phyloP scores from a whole-genome alignment of 2,797 vertebrate species.

The Salarias fasciatus region DNA sequence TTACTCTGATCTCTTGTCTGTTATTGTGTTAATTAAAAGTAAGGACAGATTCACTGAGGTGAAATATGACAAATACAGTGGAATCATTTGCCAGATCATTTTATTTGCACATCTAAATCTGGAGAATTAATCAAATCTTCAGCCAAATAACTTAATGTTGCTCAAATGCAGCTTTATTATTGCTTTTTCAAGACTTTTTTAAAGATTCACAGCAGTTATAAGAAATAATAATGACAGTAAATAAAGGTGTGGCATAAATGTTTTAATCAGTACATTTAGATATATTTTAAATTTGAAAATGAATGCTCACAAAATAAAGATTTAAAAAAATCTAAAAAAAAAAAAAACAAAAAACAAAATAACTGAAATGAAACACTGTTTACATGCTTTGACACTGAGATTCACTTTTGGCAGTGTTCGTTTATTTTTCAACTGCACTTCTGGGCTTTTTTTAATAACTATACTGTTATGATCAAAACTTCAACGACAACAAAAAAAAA shows the following conservation, averaged over 20 bases:
- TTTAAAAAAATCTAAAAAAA: not conserved
- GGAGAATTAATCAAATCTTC: too few relatives aligned
- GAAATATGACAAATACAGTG: too few relatives aligned
- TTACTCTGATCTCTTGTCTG: too few relatives aligned
- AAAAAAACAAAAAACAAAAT: constrained; percentile 42
- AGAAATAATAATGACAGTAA: too few relatives aligned
- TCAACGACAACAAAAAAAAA: constrained; percentile 38
- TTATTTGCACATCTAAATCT: too few relatives aligned
- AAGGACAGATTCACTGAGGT: too few relatives aligned
- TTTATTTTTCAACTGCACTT: constrained; percentile 17
- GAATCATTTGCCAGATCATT: too few relatives aligned
- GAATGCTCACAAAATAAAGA: not conserved
- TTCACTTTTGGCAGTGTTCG: constrained; percentile 37
- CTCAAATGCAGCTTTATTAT: too few relatives aligned
- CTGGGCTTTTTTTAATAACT: not conserved
- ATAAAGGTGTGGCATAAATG: too few relatives aligned
- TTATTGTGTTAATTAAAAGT: too few relatives aligned
- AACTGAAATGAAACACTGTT: constrained; percentile 49
- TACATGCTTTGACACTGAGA: constrained; percentile 42
- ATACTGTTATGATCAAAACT: constrained; percentile 13
- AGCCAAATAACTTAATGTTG: too few relatives aligned
- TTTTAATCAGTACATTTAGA: not conserved
- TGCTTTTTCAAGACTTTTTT: too few relatives aligned
- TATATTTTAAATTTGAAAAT: not conserved
- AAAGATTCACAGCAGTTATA: not conserved